Percentiles rank a stretch among this genome's conserved stretches.
phyloP scores from a whole-genome alignment of 92 coral and sea anemone species.

The Micromussa lordhowensis region DNA sequence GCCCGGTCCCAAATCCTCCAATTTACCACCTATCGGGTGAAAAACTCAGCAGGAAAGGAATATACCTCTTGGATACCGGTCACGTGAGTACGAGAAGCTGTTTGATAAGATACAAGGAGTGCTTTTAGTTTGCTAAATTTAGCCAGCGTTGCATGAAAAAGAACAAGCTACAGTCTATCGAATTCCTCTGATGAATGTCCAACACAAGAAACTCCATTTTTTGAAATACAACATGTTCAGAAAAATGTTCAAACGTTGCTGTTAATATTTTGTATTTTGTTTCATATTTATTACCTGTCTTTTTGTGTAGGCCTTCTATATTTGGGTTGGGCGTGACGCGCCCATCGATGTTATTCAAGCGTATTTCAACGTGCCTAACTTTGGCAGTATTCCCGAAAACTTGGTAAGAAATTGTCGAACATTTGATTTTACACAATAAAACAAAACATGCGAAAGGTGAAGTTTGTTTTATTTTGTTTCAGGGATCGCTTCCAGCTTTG shows the following conservation, averaged over 20 bases:
- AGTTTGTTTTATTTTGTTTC: slow-evolving; percentile 12
- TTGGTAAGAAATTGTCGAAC: slow-evolving; percentile 69
- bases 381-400: slow-evolving; percentile 85
- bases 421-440: background rate
- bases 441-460: background rate
- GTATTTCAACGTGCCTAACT: slow-evolving; percentile 87
- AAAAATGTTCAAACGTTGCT: no score
- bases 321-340: slow-evolving; percentile 96
- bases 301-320: slow-evolving; percentile 77
- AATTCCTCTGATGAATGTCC: background rate
- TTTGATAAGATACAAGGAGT: background rate
- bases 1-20: slow-evolving; percentile 91
- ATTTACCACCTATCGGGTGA: slow-evolving; percentile 91
- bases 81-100: slow-evolving; percentile 71
- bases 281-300: no score
- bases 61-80: slow-evolving; percentile 95
- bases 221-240: no score
- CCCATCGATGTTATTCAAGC: slow-evolving; percentile 85
- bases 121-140: background rate
- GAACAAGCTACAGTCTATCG: background rate
- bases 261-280: background rate
- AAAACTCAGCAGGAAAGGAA: slow-evolving; percentile 92
- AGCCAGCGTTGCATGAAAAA: background rate
- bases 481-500: slow-evolving; percentile 92
- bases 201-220: background rate